Evolutionary conservation across 2,888 invertebrate species (phyloP), one percentile per base, ranked within the genome.

Genomic region (Trissolcus japonicus): DNA sequence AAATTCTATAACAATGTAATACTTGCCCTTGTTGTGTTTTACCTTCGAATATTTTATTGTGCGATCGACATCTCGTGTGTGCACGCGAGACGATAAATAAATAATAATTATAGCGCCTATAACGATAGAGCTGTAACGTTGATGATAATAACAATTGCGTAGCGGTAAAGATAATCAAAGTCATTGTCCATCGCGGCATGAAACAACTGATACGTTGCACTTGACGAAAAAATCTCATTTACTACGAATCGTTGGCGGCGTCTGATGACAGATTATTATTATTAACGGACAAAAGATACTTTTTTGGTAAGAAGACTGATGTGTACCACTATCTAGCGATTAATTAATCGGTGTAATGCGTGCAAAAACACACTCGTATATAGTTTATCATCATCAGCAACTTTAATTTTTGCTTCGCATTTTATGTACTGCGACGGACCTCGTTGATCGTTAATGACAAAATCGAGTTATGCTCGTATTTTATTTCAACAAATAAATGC

Each of bases 21-120:
- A 85, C 83, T 85, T 85, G 84, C 84, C 86, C 84, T 87, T 88
- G 87, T 88, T 88, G 86, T 87, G 87, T 87, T 88, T 84, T 85
- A 83, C 82, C 82, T 83, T 84, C 86, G 83, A 82, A 88, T 88
- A 87, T 87, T 88, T 86, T 87, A 87, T 88, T 85, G 86, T 82
- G 84, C 85, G 85, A 86, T 86, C 76, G 66, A 85, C 83, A 83
- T 80, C 84, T 84, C 79, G 80, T 81, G 71, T 74, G 78, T 73
- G 48, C 53, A 73, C 72, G 75, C 43, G 75, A 77, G 75, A 61
- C 82, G 83, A 19, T 86, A 84, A 85, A 84, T 84, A 82, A 82
- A 83, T 82, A 80, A 67, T 79, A 78, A 79, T 59, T 77, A 61
- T 77, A 75, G 72, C 65, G 75, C 75, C 69, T 67, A 73, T 75